phyloP scores from a whole-genome alignment of 1,140 invertebrate species.

The Chlorops oryzae region DNA sequence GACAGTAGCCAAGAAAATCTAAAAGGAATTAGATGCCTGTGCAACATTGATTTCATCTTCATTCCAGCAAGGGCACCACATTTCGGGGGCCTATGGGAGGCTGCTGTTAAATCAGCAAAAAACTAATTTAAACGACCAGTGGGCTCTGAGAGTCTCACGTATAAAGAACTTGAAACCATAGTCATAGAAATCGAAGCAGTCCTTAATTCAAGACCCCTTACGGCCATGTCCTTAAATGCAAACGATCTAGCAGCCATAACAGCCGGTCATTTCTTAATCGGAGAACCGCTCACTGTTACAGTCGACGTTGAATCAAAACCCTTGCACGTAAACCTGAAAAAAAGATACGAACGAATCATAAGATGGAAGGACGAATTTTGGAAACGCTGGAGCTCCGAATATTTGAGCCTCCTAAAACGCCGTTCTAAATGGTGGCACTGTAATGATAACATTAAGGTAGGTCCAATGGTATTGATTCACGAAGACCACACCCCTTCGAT shows the following conservation, averaged over 20 bases:
- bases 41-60: no score
- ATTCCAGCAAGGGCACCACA: no score
- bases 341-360: not conserved
- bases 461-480: conserved; percentile 38
- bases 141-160: not conserved
- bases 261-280: conserved; percentile 7
- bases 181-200: not conserved
- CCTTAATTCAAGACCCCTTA: conserved; percentile 8
- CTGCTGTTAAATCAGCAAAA: conserved; percentile 5
- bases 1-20: no score
- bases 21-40: no score
- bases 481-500: conserved; percentile 37
- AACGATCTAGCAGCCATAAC: conserved; percentile 2
- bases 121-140: not conserved
- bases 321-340: not conserved
- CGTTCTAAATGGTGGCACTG: conserved; percentile 33
- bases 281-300: not conserved
- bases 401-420: conserved; percentile 26
- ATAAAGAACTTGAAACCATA: conserved; percentile 8
- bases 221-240: not conserved
- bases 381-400: conserved; percentile 25
- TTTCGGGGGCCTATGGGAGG: conserved; percentile 8
- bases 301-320: not conserved
- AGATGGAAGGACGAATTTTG: conserved; percentile 12
- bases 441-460: conserved; percentile 18